Conservation (phyloP, 2,113 vertebrate species). For the Ranitomeya imitator region DNA sequence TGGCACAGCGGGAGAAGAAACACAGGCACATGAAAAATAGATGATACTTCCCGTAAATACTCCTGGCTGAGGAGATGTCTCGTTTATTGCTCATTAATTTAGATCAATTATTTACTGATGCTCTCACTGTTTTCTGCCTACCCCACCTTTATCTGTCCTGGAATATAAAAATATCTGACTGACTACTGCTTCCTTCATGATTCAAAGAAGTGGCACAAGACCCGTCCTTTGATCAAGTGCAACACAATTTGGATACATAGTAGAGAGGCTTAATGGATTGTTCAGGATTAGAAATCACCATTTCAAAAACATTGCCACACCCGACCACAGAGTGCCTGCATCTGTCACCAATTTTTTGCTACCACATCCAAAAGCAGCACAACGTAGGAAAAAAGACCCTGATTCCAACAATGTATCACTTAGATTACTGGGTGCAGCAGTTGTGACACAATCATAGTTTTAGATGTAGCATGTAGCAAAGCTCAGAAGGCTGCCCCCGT, state of each 20-base stretch:
- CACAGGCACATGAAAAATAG: conserved; percentile 53
- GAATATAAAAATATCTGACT: conserved; percentile 37
- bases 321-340: no score
- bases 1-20: conserved; percentile 44
- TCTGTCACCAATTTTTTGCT: no score
- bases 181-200: background rate
- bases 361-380: no score
- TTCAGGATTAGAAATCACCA: no score
- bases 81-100: conserved; percentile 59
- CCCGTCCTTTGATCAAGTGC: background rate
- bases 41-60: conserved; percentile 57
- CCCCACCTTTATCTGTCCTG: conserved; percentile 8
- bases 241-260: background rate
- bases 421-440: no score
- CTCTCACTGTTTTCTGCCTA: conserved; percentile 48
- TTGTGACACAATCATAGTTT: no score
- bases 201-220: background rate
- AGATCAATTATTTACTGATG: conserved; percentile 57
- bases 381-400: no score
- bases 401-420: no score
- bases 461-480: no score
- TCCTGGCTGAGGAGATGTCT: conserved; percentile 52
- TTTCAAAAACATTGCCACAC: no score
- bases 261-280: background rate
- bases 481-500: no score